Evolutionary conservation across 2,888 invertebrate genomes (phyloP).

Genomic region (Ceriagrion tenellum): DNA sequence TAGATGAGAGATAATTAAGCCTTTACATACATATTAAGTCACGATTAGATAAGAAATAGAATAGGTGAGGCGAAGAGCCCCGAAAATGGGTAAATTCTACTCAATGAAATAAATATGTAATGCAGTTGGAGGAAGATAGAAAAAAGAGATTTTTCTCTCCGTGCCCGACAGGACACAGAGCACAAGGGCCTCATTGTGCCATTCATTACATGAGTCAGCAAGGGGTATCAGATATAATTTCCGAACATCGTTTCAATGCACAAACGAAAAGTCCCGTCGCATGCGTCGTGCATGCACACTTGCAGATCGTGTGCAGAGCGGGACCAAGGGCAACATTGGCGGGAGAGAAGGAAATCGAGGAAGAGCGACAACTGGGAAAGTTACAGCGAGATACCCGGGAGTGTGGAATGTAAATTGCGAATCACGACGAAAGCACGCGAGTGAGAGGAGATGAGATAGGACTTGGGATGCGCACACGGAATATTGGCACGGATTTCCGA

Average conservation of each 20-base stretch:
- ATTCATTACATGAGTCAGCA: not conserved
- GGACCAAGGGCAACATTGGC: not conserved
- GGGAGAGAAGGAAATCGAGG: not conserved
- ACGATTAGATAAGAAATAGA: too few relatives aligned
- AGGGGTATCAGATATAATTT: not conserved
- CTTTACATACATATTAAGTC: too few relatives aligned
- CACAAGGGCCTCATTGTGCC: not conserved
- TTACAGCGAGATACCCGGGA: not conserved
- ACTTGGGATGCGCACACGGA: not conserved
- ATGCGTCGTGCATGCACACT: not conserved
- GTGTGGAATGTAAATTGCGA: not conserved
- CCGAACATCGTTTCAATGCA: not conserved
- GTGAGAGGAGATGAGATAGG: not conserved
- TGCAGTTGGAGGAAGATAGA: too few relatives aligned
- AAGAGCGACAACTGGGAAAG: not conserved
- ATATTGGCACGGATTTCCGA: not conserved
- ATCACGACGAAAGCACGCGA: not conserved
- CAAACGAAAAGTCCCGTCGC: not conserved
- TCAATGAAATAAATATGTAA: too few relatives aligned
- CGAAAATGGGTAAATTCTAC: too few relatives aligned
- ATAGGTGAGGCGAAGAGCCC: too few relatives aligned
- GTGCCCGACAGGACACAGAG: too few relatives aligned
- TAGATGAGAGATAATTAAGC: too few relatives aligned
- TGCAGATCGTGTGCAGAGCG: not conserved
- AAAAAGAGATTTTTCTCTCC: too few relatives aligned